Conservation (phyloP, 1,140 invertebrate genomes). For the Leptopilina boulardi region DNA sequence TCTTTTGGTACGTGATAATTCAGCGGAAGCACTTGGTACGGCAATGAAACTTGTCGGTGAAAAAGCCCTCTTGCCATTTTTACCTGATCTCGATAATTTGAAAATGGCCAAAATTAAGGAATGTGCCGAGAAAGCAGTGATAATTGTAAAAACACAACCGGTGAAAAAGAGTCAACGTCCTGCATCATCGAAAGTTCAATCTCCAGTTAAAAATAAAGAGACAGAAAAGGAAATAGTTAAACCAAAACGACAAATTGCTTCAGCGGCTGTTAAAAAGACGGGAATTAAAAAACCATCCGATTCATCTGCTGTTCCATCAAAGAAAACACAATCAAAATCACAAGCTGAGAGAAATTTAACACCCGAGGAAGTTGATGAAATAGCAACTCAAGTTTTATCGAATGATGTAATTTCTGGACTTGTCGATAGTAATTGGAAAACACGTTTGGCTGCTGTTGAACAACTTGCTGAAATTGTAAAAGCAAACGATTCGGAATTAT, state of each 20-base stretch:
- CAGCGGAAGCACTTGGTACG: conserved; percentile 94
- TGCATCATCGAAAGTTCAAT: conserved; percentile 73
- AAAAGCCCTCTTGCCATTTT: conserved; percentile 89
- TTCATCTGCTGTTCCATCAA: conserved; percentile 60
- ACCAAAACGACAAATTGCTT: conserved; percentile 69
- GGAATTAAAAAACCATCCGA: conserved; percentile 61
- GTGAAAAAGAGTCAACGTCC: conserved; percentile 78
- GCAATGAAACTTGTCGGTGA: conserved; percentile 96
- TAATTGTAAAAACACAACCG: conserved; percentile 82
- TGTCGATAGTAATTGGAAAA: conserved; percentile 91
- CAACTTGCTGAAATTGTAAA: conserved; percentile 78
- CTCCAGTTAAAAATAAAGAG: conserved; percentile 56
- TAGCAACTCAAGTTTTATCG: conserved; percentile 80
- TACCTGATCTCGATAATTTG: conserved; percentile 91
- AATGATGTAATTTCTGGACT: conserved; percentile 82
- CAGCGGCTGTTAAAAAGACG: conserved; percentile 76
- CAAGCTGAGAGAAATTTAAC: conserved; percentile 68
- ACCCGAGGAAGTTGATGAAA: conserved; percentile 83
- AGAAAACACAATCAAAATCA: conserved; percentile 65
- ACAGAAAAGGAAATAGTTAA: conserved; percentile 58
- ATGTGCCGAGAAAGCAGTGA: conserved; percentile 93
- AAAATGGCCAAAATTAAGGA: conserved; percentile 98
- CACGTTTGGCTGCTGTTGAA: conserved; percentile 86
- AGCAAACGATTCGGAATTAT: conserved; percentile 79
- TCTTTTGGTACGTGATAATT: conserved; percentile 88